Conservation (phyloP, 2,797 vertebrate species). For the Ammospiza maritima region DNA sequence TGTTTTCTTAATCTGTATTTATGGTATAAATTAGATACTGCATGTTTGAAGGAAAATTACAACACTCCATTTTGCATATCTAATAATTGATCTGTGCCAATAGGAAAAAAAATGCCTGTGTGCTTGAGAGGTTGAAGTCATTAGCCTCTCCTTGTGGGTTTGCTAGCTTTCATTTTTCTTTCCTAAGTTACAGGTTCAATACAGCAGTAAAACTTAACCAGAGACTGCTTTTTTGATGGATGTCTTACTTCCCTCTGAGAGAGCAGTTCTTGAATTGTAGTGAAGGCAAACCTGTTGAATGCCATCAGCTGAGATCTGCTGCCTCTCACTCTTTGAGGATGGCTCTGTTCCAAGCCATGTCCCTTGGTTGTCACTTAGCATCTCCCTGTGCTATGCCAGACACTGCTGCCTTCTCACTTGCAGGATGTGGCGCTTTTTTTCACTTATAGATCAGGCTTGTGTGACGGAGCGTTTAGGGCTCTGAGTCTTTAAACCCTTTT, state of each 20-base stretch:
- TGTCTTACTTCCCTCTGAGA: not conserved
- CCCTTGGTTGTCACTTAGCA: not conserved
- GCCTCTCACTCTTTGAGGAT: not conserved
- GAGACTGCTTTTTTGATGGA: not conserved
- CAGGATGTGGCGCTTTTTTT: accelerated
- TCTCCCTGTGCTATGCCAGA: not conserved
- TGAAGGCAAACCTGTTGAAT: not conserved
- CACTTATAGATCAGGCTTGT: not conserved
- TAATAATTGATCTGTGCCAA: not conserved
- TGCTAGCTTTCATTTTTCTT: not conserved
- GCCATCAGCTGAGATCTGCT: not conserved
- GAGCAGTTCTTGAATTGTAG: not conserved
- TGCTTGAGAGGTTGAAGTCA: not conserved
- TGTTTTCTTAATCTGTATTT: not conserved
- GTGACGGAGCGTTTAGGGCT: not conserved
- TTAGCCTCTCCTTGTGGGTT: not conserved
- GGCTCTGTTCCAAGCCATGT: not conserved
- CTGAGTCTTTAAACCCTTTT: not conserved
- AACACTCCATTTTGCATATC: not conserved
- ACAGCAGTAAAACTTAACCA: not conserved
- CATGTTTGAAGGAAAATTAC: not conserved
- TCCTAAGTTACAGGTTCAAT: not conserved
- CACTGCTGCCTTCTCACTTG: not conserved
- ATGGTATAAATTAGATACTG: not conserved
- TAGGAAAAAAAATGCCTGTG: not conserved